Evolutionary conservation across 2,113 vertebrate species (phyloP), one percentile per base, ranked within the genome.

Genomic region (Cryptomyrus ogoouensis): DNA sequence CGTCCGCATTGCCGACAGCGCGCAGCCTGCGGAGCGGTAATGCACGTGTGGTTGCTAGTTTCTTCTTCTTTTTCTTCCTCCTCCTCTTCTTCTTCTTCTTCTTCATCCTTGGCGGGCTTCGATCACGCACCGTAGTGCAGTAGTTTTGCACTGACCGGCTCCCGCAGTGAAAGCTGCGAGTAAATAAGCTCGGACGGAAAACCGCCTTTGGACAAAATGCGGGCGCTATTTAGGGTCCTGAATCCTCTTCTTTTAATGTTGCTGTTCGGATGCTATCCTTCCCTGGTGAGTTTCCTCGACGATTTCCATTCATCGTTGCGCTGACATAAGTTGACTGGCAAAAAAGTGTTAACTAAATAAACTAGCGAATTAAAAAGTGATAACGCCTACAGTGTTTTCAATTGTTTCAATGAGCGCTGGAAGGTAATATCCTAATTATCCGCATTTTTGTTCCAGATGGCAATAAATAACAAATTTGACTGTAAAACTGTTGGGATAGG

Each of bases 181-280:
- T 56, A 74, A 88, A 89, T 31, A 91, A 93, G 94, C 91, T 92
- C 92, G 92, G 62, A 3, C 90, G 94, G 94, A 90, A 94, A 91
- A 91, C 91, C 89, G 93, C 92, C 90, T 91, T 91, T 90, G 53
- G 91, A 91, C 96, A 97, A 94, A 92, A 98, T 98, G 98, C 94
- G 94, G 96, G 93, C 97, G 93, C 95, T 96, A 92, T 95, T 95
- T 94, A 92, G 49, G 92, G 94, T 97, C 42, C 95, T 97, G 96
- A 96, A 97, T 93, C 96, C 97, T 91, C 92, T 96, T 91, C 94
- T 97, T 91, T 94, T 97, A 62, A 95, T 96, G 93, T 93, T 97
- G 93, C 94, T 98, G 86, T 95, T 96, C 89, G 96, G 96, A 92
- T 96, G 95, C 93, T 96, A 97, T 70, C 97, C 97, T 88, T 96